Conservation (phyloP, 2,113 vertebrate species). For the Phodopus roborovskii region DNA sequence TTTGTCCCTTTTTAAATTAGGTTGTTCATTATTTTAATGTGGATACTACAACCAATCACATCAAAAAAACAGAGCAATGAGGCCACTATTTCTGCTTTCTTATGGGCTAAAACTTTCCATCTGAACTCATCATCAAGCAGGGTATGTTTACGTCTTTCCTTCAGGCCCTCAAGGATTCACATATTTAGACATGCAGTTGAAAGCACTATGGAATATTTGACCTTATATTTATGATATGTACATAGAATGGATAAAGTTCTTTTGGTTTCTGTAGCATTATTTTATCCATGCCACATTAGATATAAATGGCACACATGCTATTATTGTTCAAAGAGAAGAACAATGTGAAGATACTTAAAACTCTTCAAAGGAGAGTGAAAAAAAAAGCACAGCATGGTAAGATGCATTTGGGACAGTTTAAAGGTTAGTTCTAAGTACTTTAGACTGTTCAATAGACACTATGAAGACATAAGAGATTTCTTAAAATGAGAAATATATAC, state of each 20-base stretch:
- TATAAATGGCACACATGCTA: background rate
- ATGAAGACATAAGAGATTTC: background rate
- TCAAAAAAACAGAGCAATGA: background rate
- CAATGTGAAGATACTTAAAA: slow-evolving; percentile 32
- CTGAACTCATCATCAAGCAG: background rate
- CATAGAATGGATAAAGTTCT: background rate
- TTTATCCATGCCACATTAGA: background rate
- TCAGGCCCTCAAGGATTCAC: background rate
- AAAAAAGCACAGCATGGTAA: background rate
- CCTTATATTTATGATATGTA: background rate
- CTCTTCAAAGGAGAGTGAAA: background rate
- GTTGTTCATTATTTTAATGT: background rate
- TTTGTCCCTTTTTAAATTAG: background rate
- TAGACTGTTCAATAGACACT: background rate
- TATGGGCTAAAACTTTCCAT: background rate
- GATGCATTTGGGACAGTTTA: background rate
- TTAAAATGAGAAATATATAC: background rate
- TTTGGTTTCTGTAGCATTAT: background rate
- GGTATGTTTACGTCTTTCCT: background rate
- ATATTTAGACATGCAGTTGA: background rate
- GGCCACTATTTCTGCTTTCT: rapidly evolving
- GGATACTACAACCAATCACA: rapidly evolving
- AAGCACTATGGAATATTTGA: background rate
- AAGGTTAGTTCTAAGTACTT: background rate
- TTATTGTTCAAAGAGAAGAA: background rate